Evolutionary conservation across 2,113 vertebrate species (phyloP).

Genomic region (Crocuta crocuta): DNA sequence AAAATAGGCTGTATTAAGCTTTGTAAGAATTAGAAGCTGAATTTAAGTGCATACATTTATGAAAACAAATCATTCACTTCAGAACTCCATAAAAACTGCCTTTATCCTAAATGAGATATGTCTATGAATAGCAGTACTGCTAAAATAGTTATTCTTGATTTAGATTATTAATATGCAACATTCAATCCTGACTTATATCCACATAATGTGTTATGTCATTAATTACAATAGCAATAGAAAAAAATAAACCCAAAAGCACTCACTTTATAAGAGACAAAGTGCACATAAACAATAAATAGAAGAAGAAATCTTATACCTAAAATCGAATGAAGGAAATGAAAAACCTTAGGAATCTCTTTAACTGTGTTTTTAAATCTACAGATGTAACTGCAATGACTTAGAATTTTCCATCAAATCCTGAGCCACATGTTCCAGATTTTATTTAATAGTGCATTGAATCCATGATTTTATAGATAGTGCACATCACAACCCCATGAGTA

Average conservation of each 20-base stretch:
- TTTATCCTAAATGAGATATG: background rate
- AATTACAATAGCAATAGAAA: background rate
- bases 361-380: background rate
- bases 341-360: background rate
- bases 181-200: background rate
- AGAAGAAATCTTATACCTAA: background rate
- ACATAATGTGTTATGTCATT: background rate
- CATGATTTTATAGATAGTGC: background rate
- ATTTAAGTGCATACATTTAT: background rate
- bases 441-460: background rate
- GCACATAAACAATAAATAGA: background rate
- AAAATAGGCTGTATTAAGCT: background rate
- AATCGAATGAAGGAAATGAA: background rate
- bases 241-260: background rate
- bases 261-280: background rate
- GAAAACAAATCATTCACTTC: background rate
- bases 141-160: background rate
- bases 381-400: background rate
- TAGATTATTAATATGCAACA: constrained; percentile 4
- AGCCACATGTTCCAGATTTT: background rate
- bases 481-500: background rate
- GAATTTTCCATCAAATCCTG: background rate
- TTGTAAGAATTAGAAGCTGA: background rate
- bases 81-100: background rate
- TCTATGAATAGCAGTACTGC: background rate